Evolutionary conservation across 2,888 invertebrate species (phyloP).

Genomic region (Diaprepes abbreviatus): DNA sequence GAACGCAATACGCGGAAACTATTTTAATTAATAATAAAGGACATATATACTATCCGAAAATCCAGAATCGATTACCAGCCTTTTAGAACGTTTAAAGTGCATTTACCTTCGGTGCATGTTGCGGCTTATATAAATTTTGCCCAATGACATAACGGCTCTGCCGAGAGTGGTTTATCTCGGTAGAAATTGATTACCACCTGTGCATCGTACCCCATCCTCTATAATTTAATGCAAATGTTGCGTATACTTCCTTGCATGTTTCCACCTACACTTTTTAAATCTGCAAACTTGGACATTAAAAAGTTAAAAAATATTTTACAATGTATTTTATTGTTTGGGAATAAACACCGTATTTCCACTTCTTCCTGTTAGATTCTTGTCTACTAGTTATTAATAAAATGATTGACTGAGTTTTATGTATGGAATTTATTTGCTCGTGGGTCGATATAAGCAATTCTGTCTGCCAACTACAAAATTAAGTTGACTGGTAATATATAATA

Average conservation of each 20-base stretch:
- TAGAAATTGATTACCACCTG: slow-evolving; percentile 1
- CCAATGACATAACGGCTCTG: slow-evolving; percentile 2
- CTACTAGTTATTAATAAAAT: no score
- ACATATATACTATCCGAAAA: neutral
- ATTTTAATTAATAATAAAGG: no score
- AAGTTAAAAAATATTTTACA: no score
- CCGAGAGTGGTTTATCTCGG: neutral
- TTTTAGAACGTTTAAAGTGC: neutral
- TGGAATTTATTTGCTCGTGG: no score
- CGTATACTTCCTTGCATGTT: neutral
- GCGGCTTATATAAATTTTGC: neutral
- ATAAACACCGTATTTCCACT: no score
- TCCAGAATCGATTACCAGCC: neutral
- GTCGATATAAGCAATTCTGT: no score
- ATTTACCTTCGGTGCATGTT: neutral
- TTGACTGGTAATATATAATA: no score
- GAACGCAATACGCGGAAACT: no score
- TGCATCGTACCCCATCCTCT: neutral
- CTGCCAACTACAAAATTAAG: no score
- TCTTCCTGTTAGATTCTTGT: no score
- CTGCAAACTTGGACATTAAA: neutral
- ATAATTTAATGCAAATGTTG: neutral
- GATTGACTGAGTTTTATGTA: no score
- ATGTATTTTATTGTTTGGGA: no score
- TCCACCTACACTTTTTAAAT: neutral